These are phyloP conservation scores for Drosophila dives DNA, from an alignment of 2,888 invertebrate genomes.

Conservation along the genomic window DNA sequence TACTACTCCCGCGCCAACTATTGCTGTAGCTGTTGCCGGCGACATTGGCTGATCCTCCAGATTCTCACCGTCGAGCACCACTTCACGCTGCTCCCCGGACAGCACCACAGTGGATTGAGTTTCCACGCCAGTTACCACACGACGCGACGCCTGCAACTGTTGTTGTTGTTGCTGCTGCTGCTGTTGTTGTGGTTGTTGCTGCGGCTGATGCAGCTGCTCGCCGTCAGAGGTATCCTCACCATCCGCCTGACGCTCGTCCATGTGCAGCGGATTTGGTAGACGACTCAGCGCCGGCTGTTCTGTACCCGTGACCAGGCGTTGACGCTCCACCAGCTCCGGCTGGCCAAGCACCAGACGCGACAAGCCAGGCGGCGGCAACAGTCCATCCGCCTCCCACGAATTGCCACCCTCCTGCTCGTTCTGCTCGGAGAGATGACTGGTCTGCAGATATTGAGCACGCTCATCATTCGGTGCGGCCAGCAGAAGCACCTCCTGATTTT, in stretches of 20 bases:
- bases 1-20: conserved; percentile 18
- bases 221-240: conserved; percentile 84
- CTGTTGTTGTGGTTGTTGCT: conserved; percentile 17
- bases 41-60: conserved; percentile 81
- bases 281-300: conserved; percentile 86
- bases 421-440: conserved; percentile 89
- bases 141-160: conserved; percentile 19
- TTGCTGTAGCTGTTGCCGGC: conserved; percentile 14
- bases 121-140: conserved; percentile 84
- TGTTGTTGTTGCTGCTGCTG: conserved; percentile 69
- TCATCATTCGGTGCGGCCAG: conserved; percentile 87
- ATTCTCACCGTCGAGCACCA: conserved; percentile 88
- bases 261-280: conserved; percentile 80
- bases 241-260: conserved; percentile 85
- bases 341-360: conserved; percentile 89
- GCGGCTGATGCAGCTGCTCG: conserved; percentile 51
- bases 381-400: conserved; percentile 83
- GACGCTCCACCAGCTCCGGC: conserved; percentile 86
- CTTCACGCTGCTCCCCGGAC: conserved; percentile 85
- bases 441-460: conserved; percentile 91
- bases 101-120: conserved; percentile 70
- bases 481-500: conserved; percentile 86
- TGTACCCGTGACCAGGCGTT: conserved; percentile 83
- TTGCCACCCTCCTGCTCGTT: conserved; percentile 72
- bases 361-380: conserved; percentile 88